phyloP scores from a whole-genome alignment of 2,797 vertebrate species.

The Tiaroga cobitis region DNA sequence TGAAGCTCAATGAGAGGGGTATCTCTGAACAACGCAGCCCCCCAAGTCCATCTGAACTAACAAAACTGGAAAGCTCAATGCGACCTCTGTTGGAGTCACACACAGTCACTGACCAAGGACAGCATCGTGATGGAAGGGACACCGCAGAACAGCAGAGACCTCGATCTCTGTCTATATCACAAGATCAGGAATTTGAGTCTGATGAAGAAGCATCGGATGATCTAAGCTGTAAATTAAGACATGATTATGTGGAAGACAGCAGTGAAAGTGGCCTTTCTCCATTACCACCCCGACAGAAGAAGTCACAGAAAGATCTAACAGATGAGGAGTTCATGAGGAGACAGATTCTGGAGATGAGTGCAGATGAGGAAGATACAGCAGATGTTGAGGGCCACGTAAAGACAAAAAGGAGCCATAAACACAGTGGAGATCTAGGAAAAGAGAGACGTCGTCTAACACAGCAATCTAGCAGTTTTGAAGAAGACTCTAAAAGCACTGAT shows the following conservation, averaged over 20 bases:
- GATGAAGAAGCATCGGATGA: constrained; percentile 95
- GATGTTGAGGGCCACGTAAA: constrained; percentile 77
- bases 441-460: constrained; percentile 88
- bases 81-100: constrained; percentile 88
- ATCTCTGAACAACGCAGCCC: constrained; percentile 76
- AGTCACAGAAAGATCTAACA: constrained; percentile 80
- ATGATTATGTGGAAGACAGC: constrained; percentile 97
- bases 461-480: constrained; percentile 87
- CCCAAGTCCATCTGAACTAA: constrained; percentile 91
- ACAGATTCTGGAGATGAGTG: constrained; percentile 98
- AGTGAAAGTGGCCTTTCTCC: constrained; percentile 95
- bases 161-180: constrained; percentile 90
- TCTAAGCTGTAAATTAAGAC: constrained; percentile 93
- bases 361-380: constrained; percentile 93
- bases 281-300: constrained; percentile 83
- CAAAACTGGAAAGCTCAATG: constrained; percentile 92
- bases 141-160: constrained; percentile 84
- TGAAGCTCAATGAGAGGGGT: constrained; percentile 90
- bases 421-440: constrained; percentile 83
- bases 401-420: constrained; percentile 83
- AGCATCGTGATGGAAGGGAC: constrained; percentile 69
- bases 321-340: constrained; percentile 98
- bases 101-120: constrained; percentile 64
- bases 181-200: constrained; percentile 85
- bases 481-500: constrained; percentile 84